Conservation (phyloP, 1,140 invertebrate genomes). For the Lanistes nyassanus region DNA sequence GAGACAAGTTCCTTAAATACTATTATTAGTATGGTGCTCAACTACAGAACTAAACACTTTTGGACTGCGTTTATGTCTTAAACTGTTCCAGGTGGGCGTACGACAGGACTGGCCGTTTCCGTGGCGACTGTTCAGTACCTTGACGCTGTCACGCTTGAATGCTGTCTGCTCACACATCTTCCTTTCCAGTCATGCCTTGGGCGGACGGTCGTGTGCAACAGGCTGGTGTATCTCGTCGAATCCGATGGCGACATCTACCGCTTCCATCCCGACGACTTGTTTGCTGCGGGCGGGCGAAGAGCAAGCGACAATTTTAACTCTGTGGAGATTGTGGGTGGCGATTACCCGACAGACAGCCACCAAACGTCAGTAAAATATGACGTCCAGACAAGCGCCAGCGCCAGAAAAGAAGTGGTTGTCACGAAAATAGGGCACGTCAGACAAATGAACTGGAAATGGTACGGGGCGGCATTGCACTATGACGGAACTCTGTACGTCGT, state of each 20-base stretch:
- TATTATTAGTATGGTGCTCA: no score
- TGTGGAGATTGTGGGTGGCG: neutral
- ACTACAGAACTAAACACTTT: no score
- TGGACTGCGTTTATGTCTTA: no score
- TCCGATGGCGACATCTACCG: neutral
- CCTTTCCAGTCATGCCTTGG: slow-evolving; percentile 16
- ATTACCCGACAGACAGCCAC: neutral
- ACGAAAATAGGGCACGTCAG: neutral
- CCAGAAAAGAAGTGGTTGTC: neutral
- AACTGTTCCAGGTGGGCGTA: slow-evolving; percentile 13
- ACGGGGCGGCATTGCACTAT: neutral
- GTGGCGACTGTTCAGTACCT: slow-evolving; percentile 11
- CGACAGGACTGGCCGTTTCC: slow-evolving; percentile 9
- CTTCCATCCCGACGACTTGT: neutral
- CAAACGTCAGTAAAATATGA: no score
- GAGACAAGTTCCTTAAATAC: no score
- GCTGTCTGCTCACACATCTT: slow-evolving; percentile 2
- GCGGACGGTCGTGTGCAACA: slow-evolving; percentile 4
- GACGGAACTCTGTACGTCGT: slow-evolving; percentile 19
- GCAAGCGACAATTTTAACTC: neutral
- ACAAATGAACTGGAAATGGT: slow-evolving; percentile 20
- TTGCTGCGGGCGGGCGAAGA: neutral
- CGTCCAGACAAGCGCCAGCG: neutral
- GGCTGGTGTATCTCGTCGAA: neutral
- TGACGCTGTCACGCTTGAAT: slow-evolving; percentile 12